Percentiles rank a stretch among this genome's conserved stretches.
phyloP scores from a whole-genome alignment of 2,888 invertebrate species.

The Meghimatium bilineatum region DNA sequence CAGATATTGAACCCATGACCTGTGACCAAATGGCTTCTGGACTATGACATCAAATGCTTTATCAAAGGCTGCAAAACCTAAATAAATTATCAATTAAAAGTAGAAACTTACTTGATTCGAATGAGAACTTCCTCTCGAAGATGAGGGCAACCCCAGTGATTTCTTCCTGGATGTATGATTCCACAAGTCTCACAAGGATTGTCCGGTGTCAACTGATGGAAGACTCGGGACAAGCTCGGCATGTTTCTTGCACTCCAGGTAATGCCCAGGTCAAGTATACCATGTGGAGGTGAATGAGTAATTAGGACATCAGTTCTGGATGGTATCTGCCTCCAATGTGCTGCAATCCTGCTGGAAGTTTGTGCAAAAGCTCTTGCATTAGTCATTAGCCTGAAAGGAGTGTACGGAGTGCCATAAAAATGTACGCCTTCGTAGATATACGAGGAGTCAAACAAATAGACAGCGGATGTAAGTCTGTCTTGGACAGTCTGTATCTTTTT shows the following conservation, averaged over 20 bases:
- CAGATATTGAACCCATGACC: too few species aligned
- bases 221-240: constrained; percentile 29
- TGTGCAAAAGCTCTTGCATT: constrained; percentile 64
- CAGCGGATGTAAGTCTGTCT: constrained; percentile 59
- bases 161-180: constrained; percentile 53
- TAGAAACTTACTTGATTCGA: constrained; percentile 60
- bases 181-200: constrained; percentile 43
- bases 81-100: neutral
- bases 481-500: constrained; percentile 57
- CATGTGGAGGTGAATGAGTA: constrained; percentile 70
- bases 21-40: too few species aligned
- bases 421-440: constrained; percentile 65
- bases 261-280: constrained; percentile 63
- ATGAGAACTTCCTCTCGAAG: constrained; percentile 58
- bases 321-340: constrained; percentile 66
- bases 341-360: constrained; percentile 54
- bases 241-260: constrained; percentile 48
- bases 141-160: constrained; percentile 62
- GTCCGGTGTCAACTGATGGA: constrained; percentile 19
- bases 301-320: constrained; percentile 68
- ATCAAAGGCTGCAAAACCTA: too few species aligned
- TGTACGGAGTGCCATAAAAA: constrained; percentile 73
- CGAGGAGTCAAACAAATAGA: constrained; percentile 68
- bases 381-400: constrained; percentile 56
- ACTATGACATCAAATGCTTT: too few species aligned